Evolutionary conservation across 2,113 vertebrate genomes (phyloP).

Genomic region (Brachyistius frenatus): DNA sequence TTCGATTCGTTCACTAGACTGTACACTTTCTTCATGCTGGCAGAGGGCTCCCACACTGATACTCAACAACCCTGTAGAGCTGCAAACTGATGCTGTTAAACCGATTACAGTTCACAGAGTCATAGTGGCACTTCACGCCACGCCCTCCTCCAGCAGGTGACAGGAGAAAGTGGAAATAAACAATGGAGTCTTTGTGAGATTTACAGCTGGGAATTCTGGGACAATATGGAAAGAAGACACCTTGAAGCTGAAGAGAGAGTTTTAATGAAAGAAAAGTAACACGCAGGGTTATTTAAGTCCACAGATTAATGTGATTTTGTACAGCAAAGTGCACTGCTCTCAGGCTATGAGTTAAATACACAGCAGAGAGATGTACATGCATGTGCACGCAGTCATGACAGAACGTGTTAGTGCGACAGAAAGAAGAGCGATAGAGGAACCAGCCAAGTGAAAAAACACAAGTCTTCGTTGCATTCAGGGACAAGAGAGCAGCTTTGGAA

Average conservation of each 20-base stretch:
- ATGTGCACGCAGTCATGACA: conserved; percentile 20
- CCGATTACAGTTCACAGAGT: conserved; percentile 31
- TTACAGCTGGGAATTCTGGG: conserved; percentile 30
- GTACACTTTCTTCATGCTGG: conserved; percentile 81
- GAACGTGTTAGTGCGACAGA: neutral
- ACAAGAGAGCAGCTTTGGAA: neutral
- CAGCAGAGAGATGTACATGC: neutral
- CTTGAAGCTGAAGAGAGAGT: neutral
- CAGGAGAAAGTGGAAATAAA: conserved; percentile 39
- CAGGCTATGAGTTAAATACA: conserved; percentile 12
- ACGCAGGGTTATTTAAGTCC: conserved; percentile 7
- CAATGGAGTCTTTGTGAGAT: conserved; percentile 61
- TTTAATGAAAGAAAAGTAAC: conserved; percentile 2
- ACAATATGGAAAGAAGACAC: conserved; percentile 23
- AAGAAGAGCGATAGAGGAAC: neutral
- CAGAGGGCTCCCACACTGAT: conserved; percentile 27
- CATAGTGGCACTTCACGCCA: conserved; percentile 22
- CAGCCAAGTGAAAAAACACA: conserved; percentile 23
- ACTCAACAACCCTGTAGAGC: conserved; percentile 12
- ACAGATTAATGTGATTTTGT: conserved; percentile 12
- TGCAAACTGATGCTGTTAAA: conserved; percentile 21
- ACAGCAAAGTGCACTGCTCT: conserved; percentile 32
- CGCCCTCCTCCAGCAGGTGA: conserved; percentile 59
- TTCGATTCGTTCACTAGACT: conserved; percentile 71
- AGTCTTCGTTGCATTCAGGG: neutral